Conservation (phyloP, 1,140 invertebrate genomes). For the Nebria ingens region DNA sequence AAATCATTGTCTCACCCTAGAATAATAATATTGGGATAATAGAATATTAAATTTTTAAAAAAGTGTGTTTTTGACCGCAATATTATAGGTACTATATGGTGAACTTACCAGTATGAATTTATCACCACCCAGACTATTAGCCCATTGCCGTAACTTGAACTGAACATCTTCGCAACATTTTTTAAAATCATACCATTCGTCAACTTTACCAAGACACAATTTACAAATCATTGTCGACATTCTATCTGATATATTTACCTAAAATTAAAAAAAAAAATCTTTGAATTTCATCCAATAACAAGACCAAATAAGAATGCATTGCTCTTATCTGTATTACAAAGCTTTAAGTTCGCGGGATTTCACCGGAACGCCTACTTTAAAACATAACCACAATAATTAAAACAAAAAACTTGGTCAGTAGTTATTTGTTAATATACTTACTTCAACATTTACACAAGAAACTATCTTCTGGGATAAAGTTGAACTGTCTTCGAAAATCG, state of each 20-base stretch:
- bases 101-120: background rate
- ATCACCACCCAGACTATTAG: background rate
- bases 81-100: no score
- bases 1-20: no score
- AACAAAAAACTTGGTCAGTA: background rate
- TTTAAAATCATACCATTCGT: conserved; percentile 37
- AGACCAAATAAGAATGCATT: background rate
- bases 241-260: conserved; percentile 34
- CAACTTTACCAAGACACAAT: conserved; percentile 32
- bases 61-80: no score
- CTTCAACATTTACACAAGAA: background rate
- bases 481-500: background rate
- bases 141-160: conserved; percentile 35
- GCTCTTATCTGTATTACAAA: background rate
- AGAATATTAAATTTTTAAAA: no score
- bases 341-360: background rate
- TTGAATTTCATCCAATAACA: conserved; percentile 4
- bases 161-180: conserved; percentile 35
- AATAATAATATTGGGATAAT: background rate
- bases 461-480: background rate
- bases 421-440: background rate
- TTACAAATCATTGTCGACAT: conserved; percentile 36
- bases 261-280: conserved; percentile 11
- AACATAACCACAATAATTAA: background rate
- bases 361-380: background rate